Conservation (phyloP, 1,140 invertebrate genomes). For the Coboldia fuscipes region DNA sequence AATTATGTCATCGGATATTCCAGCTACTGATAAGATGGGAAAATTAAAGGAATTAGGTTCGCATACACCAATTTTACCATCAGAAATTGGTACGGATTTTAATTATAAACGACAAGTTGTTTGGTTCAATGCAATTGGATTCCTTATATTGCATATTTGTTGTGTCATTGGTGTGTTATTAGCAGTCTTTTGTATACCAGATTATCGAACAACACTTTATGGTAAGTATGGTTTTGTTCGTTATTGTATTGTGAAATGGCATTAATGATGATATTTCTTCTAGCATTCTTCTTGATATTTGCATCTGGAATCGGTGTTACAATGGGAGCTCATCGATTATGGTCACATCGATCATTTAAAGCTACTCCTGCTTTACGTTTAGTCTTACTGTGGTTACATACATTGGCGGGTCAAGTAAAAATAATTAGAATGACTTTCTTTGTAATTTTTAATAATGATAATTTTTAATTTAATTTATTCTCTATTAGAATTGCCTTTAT, state of each 20-base stretch:
- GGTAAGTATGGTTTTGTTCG: conserved; percentile 15
- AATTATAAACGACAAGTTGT: conserved; percentile 25
- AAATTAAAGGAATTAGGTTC: conserved; percentile 2
- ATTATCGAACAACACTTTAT: conserved; percentile 18
- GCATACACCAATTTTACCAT: conserved; percentile 1
- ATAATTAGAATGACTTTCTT: background rate
- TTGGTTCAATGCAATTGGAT: conserved; percentile 27
- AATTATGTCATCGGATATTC: too few species aligned
- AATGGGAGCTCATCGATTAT: conserved; percentile 41
- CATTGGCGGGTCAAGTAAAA: conserved; percentile 7
- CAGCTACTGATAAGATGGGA: background rate
- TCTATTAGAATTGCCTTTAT: conserved; percentile 11
- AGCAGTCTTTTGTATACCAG: conserved; percentile 13
- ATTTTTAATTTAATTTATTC: background rate
- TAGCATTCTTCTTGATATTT: conserved; percentile 4
- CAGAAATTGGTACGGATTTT: conserved; percentile 22
- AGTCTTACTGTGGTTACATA: conserved; percentile 10
- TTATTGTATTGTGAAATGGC: conserved; percentile 8
- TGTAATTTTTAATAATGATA: background rate
- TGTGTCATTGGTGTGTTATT: conserved; percentile 11
- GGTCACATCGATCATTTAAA: conserved; percentile 42
- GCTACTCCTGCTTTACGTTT: conserved; percentile 25
- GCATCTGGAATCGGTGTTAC: conserved; percentile 23
- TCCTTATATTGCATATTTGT: conserved; percentile 23
- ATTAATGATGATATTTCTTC: conserved; percentile 1